A percentile compares a stretch with the other conserved stretches of the same genome.
Conservation (phyloP, 2,888 invertebrate genomes). For the Xanthorhoe spadicearia region DNA sequence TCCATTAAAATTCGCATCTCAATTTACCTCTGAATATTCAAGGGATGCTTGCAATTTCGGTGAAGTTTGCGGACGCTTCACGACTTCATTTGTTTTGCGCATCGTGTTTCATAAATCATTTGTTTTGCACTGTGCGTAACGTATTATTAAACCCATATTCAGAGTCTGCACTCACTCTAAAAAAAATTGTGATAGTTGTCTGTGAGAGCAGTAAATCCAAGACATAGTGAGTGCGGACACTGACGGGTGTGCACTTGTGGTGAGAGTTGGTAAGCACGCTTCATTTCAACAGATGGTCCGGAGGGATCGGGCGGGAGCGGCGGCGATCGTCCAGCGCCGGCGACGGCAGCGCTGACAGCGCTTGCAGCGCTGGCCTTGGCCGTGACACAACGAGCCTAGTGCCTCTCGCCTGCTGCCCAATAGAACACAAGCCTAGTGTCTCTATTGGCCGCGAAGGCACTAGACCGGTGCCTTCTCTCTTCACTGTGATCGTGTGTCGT, state of each 20-base stretch:
- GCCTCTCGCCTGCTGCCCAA: slow-evolving; percentile 12
- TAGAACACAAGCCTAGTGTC: slow-evolving; percentile 46
- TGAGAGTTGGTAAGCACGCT: slow-evolving; percentile 44
- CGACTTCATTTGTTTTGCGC: slow-evolving; percentile 44
- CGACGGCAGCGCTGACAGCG: slow-evolving; percentile 44
- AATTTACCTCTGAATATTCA: slow-evolving; percentile 27
- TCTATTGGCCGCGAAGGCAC: not conserved
- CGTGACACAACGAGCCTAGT: slow-evolving; percentile 44
- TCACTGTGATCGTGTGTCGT: slow-evolving; percentile 71
- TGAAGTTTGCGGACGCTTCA: slow-evolving; percentile 42
- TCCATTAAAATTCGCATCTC: slow-evolving; percentile 21
- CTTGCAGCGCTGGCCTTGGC: slow-evolving; percentile 44
- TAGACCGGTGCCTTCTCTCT: slow-evolving; percentile 3
- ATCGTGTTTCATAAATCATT: slow-evolving; percentile 42
- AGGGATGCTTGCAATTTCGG: slow-evolving; percentile 15
- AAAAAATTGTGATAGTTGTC: not conserved
- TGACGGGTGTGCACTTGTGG: slow-evolving; percentile 28
- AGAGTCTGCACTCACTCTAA: not conserved
- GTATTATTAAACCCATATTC: not conserved
- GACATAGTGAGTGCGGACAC: not conserved
- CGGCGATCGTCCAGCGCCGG: slow-evolving; percentile 48
- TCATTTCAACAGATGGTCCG: slow-evolving; percentile 53
- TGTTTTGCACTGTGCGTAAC: slow-evolving; percentile 34
- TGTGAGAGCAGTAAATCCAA: not conserved
- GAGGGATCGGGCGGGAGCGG: slow-evolving; percentile 56